Conservation (phyloP, 2,797 vertebrate genomes). For the Alca torda region DNA sequence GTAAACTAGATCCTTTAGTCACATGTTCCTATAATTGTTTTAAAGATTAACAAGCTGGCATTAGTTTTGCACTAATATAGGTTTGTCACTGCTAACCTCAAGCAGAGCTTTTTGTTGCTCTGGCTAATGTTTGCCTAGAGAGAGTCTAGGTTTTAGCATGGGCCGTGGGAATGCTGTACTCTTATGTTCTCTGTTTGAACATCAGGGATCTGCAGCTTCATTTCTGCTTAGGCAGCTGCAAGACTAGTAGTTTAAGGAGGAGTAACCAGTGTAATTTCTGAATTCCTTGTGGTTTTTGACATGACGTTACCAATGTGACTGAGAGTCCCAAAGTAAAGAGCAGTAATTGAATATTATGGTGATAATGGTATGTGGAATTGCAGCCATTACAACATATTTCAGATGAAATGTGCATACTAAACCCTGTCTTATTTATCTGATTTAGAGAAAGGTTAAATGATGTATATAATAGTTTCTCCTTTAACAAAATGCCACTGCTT, state of each 20-base stretch:
- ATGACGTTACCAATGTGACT: neutral
- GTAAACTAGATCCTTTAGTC: neutral
- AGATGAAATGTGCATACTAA: neutral
- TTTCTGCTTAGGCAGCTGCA: neutral
- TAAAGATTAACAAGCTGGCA: slow-evolving; percentile 4
- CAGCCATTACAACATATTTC: neutral
- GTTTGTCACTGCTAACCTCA: neutral
- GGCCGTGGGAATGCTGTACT: neutral
- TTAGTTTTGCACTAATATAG: neutral
- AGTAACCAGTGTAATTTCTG: neutral
- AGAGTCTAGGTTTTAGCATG: neutral
- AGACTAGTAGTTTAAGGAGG: neutral
- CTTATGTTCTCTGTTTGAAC: neutral
- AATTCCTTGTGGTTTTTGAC: neutral
- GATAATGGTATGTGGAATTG: neutral
- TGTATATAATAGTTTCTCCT: neutral
- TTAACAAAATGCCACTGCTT: neutral
- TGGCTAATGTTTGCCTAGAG: slow-evolving; percentile 38
- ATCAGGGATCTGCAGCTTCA: neutral
- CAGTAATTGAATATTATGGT: neutral
- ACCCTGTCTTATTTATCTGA: neutral
- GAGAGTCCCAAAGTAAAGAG: neutral
- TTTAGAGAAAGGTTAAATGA: neutral
- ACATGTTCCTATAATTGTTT: neutral
- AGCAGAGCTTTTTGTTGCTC: neutral